phyloP scores from a whole-genome alignment of 2,888 invertebrate species.

The Ryuthela nishihirai region DNA sequence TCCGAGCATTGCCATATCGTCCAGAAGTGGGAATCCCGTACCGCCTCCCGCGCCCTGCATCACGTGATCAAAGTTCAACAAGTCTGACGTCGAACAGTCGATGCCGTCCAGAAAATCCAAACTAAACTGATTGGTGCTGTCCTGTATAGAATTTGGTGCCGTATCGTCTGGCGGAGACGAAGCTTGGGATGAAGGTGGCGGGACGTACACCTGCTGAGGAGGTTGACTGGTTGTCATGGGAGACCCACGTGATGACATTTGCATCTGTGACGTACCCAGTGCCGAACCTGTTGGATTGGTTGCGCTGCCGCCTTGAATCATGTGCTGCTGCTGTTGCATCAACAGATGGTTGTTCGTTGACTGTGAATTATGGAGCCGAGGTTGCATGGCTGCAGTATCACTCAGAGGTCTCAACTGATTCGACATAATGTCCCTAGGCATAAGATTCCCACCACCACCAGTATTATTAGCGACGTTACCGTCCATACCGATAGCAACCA shows the following conservation, averaged over 20 bases:
- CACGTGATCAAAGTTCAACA: slow-evolving; percentile 22
- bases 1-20: slow-evolving; percentile 16
- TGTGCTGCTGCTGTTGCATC: slow-evolving; percentile 8
- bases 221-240: slow-evolving; percentile 45
- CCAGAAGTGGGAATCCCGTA: slow-evolving; percentile 10
- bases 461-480: slow-evolving; percentile 1
- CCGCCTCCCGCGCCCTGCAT: slow-evolving; percentile 3
- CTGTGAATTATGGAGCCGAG: background rate
- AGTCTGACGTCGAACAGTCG: slow-evolving; percentile 16
- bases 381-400: background rate
- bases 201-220: slow-evolving; percentile 45
- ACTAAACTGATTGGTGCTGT: slow-evolving; percentile 59
- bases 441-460: background rate
- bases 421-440: background rate
- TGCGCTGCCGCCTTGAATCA: background rate
- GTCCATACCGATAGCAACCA: slow-evolving; percentile 7
- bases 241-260: slow-evolving; percentile 7
- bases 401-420: background rate
- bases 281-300: background rate
- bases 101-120: slow-evolving; percentile 82
- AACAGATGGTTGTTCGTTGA: slow-evolving; percentile 4
- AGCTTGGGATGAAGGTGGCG: slow-evolving; percentile 46
- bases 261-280: slow-evolving; percentile 2
- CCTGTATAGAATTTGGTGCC: slow-evolving; percentile 14
- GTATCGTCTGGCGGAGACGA: slow-evolving; percentile 4